Base-by-base conservation (phyloP, 2,113 vertebrate species). In the Nothobranchius kuhntae region DNA sequence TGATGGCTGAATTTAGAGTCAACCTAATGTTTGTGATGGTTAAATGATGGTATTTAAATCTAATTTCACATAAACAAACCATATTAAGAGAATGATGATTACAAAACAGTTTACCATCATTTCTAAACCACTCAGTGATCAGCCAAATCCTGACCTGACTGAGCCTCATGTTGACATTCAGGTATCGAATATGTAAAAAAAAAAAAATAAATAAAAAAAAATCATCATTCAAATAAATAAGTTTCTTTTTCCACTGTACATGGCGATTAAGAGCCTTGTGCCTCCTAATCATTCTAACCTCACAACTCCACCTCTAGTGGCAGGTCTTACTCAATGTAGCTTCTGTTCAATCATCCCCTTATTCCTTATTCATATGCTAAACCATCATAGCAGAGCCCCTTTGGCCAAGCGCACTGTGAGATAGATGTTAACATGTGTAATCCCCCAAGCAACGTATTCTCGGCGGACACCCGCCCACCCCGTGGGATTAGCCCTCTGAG, bases 311-410 rank as follows among this genome's bases (percentile, higher is more conserved):
- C 26, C 64, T 82, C 69, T 44, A 85, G 82, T 86, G 88, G 87
- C 88, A 91, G 87, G 71, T 84, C 86, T 92, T 30, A 78, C 73
- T 83, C 87, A 53, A 66, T 60, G 21, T 57, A 38, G 82, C 78
- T 50, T 70, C 86, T 78, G 84, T 89, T 86, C 87, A 86, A 74
- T 82, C 84, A 80, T 81, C 68, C 74, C 74, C 79, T 87, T 85
- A 83, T 87, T 90, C 85, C 85, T 89, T 87, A 91, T 91, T 92
- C 90, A 92, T 92, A 92, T 92, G 92, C 87, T 91, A 92, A 93
- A 86, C 68, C 78, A 65, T 82, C 68, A 48, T 58, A 74, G 80
- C 74, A 68, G 75, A 80, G 77, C 81, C 87, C 85, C 84, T 89
- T 89, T 87, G 90, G 89, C 89, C 87, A 82, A 73, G 80, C 63